Conservation (phyloP, 2,797 vertebrate species). For the Chelidonichthys spinosus region DNA sequence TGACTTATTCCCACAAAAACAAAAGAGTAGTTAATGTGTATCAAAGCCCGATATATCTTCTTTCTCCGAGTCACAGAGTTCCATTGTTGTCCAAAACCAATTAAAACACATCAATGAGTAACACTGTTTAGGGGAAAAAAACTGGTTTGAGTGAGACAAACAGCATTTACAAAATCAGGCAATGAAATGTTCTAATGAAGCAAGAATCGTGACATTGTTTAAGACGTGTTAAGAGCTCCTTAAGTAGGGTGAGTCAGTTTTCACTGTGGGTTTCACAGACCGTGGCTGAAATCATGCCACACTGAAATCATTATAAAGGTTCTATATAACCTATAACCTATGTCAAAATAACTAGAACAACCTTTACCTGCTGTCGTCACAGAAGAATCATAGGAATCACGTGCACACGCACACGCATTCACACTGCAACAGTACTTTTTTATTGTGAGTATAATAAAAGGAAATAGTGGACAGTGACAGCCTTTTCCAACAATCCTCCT, state of each 20-base stretch:
- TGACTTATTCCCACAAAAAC: too few species aligned
- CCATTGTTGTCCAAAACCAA: too few species aligned
- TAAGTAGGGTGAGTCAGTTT: constrained; percentile 20
- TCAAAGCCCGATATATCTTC: too few species aligned
- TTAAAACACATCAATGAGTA: too few species aligned
- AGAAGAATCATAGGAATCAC: constrained; percentile 12
- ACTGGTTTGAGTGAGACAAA: not conserved
- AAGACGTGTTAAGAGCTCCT: constrained; percentile 29
- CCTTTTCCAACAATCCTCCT: constrained; percentile 67
- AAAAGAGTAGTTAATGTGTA: too few species aligned
- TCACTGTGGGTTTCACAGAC: constrained; percentile 41
- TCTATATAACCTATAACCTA: not conserved
- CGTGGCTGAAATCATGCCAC: constrained; percentile 12
- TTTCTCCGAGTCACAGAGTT: too few species aligned
- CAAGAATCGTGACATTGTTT: constrained; percentile 16
- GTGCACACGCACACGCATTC: constrained; percentile 13
- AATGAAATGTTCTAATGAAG: constrained; percentile 16
- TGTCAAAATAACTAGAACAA: constrained; percentile 13
- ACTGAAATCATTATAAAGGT: constrained; percentile 23
- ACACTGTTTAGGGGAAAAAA: too few species aligned
- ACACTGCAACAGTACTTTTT: constrained; percentile 39
- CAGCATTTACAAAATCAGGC: constrained; percentile 10
- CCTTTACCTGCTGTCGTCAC: constrained; percentile 23
- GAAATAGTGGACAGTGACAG: constrained; percentile 58
- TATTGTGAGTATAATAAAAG: constrained; percentile 38